These are phyloP conservation scores for Bombus sibiricus DNA, from an alignment of 1,140 invertebrate genomes.

Conservation along the genomic window DNA sequence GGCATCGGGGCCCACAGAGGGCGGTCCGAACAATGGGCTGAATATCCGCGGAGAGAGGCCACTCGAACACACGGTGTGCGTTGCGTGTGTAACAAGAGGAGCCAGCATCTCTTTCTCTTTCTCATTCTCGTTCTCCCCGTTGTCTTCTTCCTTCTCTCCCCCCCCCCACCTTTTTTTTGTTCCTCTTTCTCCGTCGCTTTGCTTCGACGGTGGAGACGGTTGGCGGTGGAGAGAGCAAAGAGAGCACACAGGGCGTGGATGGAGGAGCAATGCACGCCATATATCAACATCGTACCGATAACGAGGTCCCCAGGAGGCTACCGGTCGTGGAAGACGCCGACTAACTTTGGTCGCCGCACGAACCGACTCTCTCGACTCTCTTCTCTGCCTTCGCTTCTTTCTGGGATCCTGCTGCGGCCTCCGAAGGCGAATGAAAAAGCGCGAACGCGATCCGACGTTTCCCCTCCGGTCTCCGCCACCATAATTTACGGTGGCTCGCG, in stretches of 20 bases:
- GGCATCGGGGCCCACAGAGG: constrained; percentile 68
- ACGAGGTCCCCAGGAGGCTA: constrained; percentile 77
- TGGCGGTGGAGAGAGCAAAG: constrained; percentile 48
- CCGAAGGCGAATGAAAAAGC: constrained; percentile 59
- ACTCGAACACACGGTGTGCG: background rate
- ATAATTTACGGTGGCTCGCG: constrained; percentile 55
- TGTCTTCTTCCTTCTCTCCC: background rate
- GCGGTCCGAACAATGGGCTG: constrained; percentile 74
- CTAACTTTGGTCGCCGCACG: constrained; percentile 58
- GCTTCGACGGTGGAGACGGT: no score
- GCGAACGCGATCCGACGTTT: constrained; percentile 31
- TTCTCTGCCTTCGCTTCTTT: constrained; percentile 22
- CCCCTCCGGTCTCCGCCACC: constrained; percentile 16
- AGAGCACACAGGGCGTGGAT: constrained; percentile 75
- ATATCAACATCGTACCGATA: constrained; percentile 79
- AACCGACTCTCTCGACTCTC: constrained; percentile 19
- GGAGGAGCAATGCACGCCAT: constrained; percentile 76
- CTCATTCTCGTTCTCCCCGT: background rate
- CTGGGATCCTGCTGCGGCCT: constrained; percentile 57
- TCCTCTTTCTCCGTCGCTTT: background rate
- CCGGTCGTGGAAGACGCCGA: constrained; percentile 62
- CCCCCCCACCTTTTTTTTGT: background rate
- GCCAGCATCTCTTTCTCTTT: background rate
- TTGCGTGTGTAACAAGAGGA: constrained; percentile 63
- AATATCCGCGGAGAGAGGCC: constrained; percentile 57